Evolutionary conservation across 37 sponge, comb jelly and placozoan species (phyloP), one percentile per base, ranked within the genome.

Genomic region (Agelas oroides): DNA sequence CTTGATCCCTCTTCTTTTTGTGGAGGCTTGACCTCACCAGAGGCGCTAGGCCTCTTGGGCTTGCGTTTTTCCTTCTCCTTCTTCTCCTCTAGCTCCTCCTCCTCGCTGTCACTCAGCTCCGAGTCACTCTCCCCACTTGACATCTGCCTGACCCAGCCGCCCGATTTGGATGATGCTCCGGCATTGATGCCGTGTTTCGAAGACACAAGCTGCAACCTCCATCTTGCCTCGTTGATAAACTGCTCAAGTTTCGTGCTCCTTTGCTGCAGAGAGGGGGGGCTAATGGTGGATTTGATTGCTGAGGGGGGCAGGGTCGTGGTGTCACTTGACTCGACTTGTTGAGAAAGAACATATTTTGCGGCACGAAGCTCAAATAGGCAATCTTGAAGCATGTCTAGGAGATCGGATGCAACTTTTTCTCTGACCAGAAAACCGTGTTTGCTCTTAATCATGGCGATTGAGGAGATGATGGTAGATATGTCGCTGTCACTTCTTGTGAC

Each of bases 201-300:
- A 0, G 93, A 84, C 14, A 97, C 91, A 27, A 97, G 84, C 57
- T 95, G 86, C 19, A 93, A 77, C 41, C 98, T 71, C 98, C 98
- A 97, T 1, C 77, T 84, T 40, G 98, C 98, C 66, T 97, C 98
- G 62, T 93, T 90, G 79, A 95, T 85, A 63, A 79, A 84, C 76
- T 94, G 88, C 83, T 97, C 86, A 15, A 97, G 82, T 37, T 66
- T 78, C 1, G 83, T 79, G 37, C 85, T 78, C 19, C 96, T 65
- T 37, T 87, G 81, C 59, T 97, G 90, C 5, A 93, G 57, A 13
- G 87, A 57, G 23, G 79, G 24, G 36, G 70, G 76, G 1, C 46
- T 12, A 55, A 97, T 77, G 38, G 94, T 86, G 2, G 85, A 85
- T 32, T 59, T 38, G 21, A 97, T 81, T 2, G 73, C 70, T 12